Evolutionary conservation across 2,797 vertebrate species (phyloP), one percentile per base, ranked within the genome.

Genomic region (Pogonophryne albipinna): DNA sequence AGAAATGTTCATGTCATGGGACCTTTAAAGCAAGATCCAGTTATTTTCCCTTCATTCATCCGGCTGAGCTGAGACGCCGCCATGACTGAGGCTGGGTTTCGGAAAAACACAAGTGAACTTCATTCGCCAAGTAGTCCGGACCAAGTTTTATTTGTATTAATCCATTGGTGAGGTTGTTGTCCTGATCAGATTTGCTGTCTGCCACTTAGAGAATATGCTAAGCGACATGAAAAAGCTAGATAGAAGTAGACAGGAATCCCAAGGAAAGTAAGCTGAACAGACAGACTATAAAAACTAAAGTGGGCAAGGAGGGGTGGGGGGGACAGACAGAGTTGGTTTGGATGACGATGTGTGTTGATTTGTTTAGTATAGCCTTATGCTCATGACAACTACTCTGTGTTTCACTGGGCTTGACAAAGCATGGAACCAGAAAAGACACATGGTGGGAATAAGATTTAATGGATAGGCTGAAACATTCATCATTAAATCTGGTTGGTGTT

Each of bases 361-460:
- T 62, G 34, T 17, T 51, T 58, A 49, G 34, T 10, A 11, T 34
- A 64, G 59, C 50, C 63, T 65, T 19, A 34, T 45, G 20, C 42
- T 57, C 16, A 46, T 47, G 52, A 67, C 62, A 59, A 34, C 60
- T 58, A 34, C 13, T 63, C 58, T 38, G 14, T 53, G 47, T 52
- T 60, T 62, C 45, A 58, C 45, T 16, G 9, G 31, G 19, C 7
- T 52, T 49, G 59, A 78, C 71, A 76, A 64, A 64, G 62, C 61
- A 55, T 66, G 41, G 59, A 67, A 70, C 44, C 58, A 68, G 63
- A 47, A 34, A 52, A 69, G 72, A 66, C 60, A 49, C 10, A 17
- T 42, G 50, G 52, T 62, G n/a, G 41, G n/a, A 61, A 69, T 57
- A 27, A 47, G 16, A 76, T 62, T 74, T 44, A 69, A 69, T 61